A percentile compares a stretch with the other conserved stretches of the same genome.
These are phyloP conservation scores for Denticeps clupeoides DNA, from an alignment of 2,797 vertebrate genomes.

Conservation along the genomic window DNA sequence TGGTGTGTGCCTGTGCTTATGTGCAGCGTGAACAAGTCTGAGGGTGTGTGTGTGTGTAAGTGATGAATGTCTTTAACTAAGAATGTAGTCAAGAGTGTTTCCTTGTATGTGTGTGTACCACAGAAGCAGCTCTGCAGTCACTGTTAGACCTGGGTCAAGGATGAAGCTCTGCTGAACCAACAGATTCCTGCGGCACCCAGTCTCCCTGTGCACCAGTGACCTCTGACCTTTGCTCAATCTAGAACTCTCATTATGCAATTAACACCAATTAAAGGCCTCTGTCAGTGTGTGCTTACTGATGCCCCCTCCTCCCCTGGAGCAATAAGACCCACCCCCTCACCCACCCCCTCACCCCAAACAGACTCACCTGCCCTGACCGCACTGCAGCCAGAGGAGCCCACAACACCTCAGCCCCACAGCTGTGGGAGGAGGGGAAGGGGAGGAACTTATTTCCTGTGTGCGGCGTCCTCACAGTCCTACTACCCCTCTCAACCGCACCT, in stretches of 20 bases:
- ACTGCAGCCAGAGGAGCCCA: background rate
- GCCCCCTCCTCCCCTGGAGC: slow-evolving; percentile 75
- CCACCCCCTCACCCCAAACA: no score
- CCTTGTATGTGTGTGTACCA: background rate
- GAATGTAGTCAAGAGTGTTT: background rate
- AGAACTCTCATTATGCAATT: slow-evolving; percentile 89
- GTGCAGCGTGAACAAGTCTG: background rate
- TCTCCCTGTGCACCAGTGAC: slow-evolving; percentile 77
- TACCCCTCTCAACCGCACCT: slow-evolving; percentile 31
- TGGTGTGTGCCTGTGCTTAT: no score
- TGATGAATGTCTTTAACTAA: background rate
- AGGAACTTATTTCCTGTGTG: background rate
- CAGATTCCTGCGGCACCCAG: no score
- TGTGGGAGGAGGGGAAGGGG: background rate
- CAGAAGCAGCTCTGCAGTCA: no score
- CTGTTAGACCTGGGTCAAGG: no score
- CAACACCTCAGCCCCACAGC: slow-evolving; percentile 17
- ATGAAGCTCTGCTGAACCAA: no score
- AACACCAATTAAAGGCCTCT: slow-evolving; percentile 96
- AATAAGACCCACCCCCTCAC: slow-evolving; percentile 75
- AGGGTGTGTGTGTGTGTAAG: background rate
- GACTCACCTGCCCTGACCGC: background rate
- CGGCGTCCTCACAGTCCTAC: background rate
- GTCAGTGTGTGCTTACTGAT: slow-evolving; percentile 52
- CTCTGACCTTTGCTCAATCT: slow-evolving; percentile 79